These are phyloP conservation scores for Calycopis cecrops DNA, from an alignment of 1,140 invertebrate genomes.

Conservation along the genomic window DNA sequence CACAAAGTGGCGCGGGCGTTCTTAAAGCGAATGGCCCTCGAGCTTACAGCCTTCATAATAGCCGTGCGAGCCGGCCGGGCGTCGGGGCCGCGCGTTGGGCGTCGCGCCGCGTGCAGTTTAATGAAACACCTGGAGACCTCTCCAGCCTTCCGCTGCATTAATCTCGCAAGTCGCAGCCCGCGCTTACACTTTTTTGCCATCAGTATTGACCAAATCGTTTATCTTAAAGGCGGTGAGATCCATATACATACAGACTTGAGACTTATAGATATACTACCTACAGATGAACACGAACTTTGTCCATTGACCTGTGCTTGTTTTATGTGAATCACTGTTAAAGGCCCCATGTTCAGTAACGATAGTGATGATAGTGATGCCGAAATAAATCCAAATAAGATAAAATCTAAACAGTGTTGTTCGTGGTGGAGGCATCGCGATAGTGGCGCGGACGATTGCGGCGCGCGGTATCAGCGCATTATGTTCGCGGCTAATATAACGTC, in stretches of 20 bases:
- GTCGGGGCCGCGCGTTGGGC: no score
- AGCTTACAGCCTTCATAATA: conserved; percentile 70
- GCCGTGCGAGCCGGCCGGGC: conserved; percentile 56
- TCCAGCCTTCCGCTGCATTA: conserved; percentile 67
- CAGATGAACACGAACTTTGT: no score
- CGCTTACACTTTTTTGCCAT: conserved; percentile 32
- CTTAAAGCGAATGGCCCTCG: conserved; percentile 72
- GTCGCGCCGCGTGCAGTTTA: conserved; percentile 67
- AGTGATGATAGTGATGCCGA: no score
- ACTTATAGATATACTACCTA: no score
- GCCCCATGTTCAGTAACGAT: no score
- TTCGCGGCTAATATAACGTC: conserved; percentile 49
- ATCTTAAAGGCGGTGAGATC: neutral
- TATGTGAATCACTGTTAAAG: no score
- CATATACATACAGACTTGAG: neutral
- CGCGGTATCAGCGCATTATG: conserved; percentile 37
- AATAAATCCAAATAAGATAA: no score
- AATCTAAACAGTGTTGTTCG: no score
- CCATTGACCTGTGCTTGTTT: no score
- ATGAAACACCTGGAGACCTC: conserved; percentile 71
- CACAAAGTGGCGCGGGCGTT: conserved; percentile 72
- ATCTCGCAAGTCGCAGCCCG: conserved; percentile 44
- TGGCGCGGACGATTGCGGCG: conserved; percentile 10
- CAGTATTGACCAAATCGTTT: conserved; percentile 24
- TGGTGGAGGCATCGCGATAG: neutral